A percentile compares a stretch with the other conserved stretches of the same genome.
These are phyloP conservation scores for Pygoscelis antarcticus DNA, from an alignment of 2,113 vertebrate genomes.

Conservation along the genomic window DNA sequence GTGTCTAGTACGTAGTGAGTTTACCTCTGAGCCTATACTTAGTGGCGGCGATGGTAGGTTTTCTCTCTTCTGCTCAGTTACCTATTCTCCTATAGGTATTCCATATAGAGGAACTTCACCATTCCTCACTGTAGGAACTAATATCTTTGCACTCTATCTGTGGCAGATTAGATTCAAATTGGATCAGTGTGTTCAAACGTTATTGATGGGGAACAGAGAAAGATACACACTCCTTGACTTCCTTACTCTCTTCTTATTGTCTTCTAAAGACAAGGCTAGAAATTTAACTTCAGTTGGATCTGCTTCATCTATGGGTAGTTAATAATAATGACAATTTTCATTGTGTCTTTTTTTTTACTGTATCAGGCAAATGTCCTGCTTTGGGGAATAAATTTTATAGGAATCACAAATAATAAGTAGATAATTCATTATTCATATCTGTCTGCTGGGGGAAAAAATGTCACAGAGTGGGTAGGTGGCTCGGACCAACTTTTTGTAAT, in stretches of 20 bases:
- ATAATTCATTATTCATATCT: conserved; percentile 26
- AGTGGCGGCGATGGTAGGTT: not conserved
- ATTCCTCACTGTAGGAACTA: not conserved
- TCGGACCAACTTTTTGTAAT: not conserved
- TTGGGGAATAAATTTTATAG: not conserved
- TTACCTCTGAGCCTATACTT: not conserved
- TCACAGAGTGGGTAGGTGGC: not conserved
- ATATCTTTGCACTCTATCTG: not conserved
- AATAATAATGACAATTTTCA: not conserved
- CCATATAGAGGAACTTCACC: too few species aligned
- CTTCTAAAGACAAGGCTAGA: not conserved
- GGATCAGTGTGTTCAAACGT: not conserved
- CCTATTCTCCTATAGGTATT: not conserved
- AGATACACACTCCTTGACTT: not conserved
- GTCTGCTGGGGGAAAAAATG: not conserved
- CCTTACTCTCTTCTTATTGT: not conserved
- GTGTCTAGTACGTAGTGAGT: not conserved
- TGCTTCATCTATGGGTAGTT: not conserved
- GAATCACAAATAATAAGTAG: not conserved
- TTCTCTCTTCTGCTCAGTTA: not conserved
- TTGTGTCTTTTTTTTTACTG: not conserved
- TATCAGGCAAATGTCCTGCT: not conserved
- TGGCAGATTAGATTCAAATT: not conserved
- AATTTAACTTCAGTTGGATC: not conserved
- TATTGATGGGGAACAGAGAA: not conserved